A percentile compares a stretch with the other conserved stretches of the same genome.
Conservation (phyloP, 2,888 invertebrate species). For the Drosophila trichaetosa region DNA sequence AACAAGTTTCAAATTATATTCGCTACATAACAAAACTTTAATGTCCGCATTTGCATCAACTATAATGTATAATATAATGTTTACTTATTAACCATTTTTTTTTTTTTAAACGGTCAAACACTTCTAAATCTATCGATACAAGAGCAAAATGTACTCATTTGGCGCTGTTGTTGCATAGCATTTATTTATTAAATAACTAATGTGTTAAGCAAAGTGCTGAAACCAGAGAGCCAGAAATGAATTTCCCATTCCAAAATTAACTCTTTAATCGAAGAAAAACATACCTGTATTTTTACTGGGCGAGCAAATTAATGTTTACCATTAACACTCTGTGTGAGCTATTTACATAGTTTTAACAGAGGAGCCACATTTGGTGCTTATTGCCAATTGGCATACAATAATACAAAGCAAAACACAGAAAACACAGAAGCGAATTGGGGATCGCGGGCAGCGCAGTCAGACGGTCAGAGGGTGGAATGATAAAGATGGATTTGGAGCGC, state of each 20-base stretch:
- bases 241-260: background rate
- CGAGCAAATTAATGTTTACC: background rate
- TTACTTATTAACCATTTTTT: background rate
- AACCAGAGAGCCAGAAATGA: background rate
- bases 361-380: background rate
- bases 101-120: background rate
- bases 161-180: background rate
- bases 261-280: background rate
- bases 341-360: background rate
- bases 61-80: background rate
- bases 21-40: background rate
- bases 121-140: background rate
- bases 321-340: background rate
- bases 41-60: too few relatives aligned
- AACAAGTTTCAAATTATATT: background rate
- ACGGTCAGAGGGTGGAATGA: background rate
- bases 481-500: conserved; percentile 14
- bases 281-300: background rate
- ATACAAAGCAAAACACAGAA: background rate
- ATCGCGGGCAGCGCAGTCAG: background rate
- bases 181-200: background rate
- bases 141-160: background rate
- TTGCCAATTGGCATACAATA: background rate
- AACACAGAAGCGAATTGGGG: background rate
- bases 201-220: background rate